phyloP scores from a whole-genome alignment of 2,888 invertebrate genomes.

The Tortricodes alternella region DNA sequence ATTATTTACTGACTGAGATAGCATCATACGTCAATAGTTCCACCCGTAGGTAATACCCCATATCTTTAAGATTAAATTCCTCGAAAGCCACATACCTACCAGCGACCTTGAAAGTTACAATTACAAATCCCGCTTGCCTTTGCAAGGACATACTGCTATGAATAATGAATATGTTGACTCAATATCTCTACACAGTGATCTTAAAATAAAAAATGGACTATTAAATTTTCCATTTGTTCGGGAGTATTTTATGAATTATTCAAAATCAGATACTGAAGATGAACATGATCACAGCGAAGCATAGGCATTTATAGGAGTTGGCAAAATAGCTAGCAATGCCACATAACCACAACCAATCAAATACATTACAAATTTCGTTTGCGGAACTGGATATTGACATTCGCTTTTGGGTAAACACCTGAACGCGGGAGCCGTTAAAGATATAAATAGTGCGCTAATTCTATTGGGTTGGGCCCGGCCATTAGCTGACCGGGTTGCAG shows the following conservation, averaged over 20 bases:
- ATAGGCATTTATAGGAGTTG: no score
- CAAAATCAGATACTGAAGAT: no score
- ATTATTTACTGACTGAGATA: background rate
- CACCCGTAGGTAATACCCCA: background rate
- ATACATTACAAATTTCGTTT: background rate
- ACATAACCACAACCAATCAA: no score
- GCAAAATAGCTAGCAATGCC: no score
- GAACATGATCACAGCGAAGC: no score
- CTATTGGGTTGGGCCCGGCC: slow-evolving; percentile 42
- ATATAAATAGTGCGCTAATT: slow-evolving; percentile 70
- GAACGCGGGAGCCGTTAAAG: slow-evolving; percentile 49
- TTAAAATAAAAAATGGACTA: background rate
- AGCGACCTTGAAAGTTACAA: slow-evolving; percentile 18
- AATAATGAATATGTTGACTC: slow-evolving; percentile 19
- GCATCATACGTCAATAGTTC: background rate
- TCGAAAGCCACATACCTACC: slow-evolving; percentile 4
- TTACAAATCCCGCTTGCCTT: slow-evolving; percentile 20
- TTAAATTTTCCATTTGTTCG: background rate
- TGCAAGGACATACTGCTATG: slow-evolving; percentile 27
- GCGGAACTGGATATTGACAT: background rate
- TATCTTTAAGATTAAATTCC: slow-evolving; percentile 7
- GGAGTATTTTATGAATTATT: no score
- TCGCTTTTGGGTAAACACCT: slow-evolving; percentile 39
- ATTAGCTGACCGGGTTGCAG: slow-evolving; percentile 59
- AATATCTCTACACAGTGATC: background rate